These are phyloP conservation scores for Xyliphius kryptos DNA, from an alignment of 2,113 vertebrate species.

Conservation along the genomic window DNA sequence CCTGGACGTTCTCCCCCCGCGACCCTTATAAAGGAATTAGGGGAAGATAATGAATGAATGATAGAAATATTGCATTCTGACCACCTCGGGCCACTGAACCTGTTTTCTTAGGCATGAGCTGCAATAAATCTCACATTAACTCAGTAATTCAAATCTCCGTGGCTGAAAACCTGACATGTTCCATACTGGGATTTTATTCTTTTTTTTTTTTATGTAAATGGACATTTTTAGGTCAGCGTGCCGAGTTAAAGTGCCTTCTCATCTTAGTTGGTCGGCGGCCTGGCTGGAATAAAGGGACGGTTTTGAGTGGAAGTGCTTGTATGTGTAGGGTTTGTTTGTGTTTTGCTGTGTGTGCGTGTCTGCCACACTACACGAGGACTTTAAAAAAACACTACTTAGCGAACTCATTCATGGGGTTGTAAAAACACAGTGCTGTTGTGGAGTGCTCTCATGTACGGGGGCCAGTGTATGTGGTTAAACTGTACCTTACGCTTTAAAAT, in stretches of 20 bases:
- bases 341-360: slow-evolving; percentile 19
- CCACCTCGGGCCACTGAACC: too few species aligned
- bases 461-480: neutral
- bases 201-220: too few species aligned
- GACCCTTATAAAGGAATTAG: too few species aligned
- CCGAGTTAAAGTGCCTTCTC: neutral
- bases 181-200: too few species aligned
- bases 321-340: neutral
- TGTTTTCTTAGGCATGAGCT: too few species aligned
- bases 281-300: neutral
- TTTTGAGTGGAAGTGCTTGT: neutral
- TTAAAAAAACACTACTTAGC: neutral
- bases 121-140: too few species aligned
- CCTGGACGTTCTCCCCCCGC: too few species aligned
- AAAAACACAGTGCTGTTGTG: slow-evolving; percentile 1
- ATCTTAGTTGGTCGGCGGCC: slow-evolving; percentile 21
- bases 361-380: neutral
- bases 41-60: too few species aligned
- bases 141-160: too few species aligned
- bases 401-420: slow-evolving; percentile 3
- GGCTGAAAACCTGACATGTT: too few species aligned
- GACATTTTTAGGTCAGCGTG: too few species aligned
- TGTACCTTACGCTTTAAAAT: neutral
- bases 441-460: neutral
- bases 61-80: too few species aligned